Percentiles rank a stretch among this genome's conserved stretches.
These are phyloP conservation scores for Varroa destructor DNA, from an alignment of 1,140 invertebrate species.

Conservation along the genomic window DNA sequence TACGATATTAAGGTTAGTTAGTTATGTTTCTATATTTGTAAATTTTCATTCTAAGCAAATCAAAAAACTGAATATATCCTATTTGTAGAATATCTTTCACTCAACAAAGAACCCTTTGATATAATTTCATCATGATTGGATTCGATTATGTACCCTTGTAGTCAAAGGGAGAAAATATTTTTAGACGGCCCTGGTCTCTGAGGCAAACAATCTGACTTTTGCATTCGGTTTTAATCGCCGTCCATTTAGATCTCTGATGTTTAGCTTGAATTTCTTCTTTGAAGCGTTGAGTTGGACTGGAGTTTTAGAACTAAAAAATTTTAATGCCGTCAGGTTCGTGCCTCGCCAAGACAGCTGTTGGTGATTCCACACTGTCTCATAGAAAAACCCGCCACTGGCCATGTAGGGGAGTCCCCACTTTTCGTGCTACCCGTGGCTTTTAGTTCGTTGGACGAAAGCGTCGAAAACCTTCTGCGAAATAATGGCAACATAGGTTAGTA, in stretches of 20 bases:
- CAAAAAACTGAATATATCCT: too few relatives aligned
- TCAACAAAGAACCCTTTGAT: too few relatives aligned
- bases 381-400: neutral
- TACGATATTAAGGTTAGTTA: conserved; percentile 23
- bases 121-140: neutral
- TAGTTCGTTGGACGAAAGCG: conserved; percentile 24
- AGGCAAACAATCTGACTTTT: too few relatives aligned
- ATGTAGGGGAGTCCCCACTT: neutral
- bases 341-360: conserved; percentile 3
- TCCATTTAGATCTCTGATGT: too few relatives aligned
- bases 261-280: too few relatives aligned
- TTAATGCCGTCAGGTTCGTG: neutral
- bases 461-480: conserved; percentile 9
- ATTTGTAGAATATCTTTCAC: too few relatives aligned
- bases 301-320: too few relatives aligned
- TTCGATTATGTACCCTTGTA: neutral
- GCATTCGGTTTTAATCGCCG: too few relatives aligned
- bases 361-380: conserved; percentile 24
- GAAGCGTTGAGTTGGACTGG: too few relatives aligned
- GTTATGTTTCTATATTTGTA: too few relatives aligned
- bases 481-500: conserved; percentile 18
- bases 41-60: too few relatives aligned
- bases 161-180: neutral
- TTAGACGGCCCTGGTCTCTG: neutral
- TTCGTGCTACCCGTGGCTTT: conserved; percentile 19